Base-by-base conservation (phyloP, 2,888 invertebrate species). In the Apamea epomidion region DNA sequence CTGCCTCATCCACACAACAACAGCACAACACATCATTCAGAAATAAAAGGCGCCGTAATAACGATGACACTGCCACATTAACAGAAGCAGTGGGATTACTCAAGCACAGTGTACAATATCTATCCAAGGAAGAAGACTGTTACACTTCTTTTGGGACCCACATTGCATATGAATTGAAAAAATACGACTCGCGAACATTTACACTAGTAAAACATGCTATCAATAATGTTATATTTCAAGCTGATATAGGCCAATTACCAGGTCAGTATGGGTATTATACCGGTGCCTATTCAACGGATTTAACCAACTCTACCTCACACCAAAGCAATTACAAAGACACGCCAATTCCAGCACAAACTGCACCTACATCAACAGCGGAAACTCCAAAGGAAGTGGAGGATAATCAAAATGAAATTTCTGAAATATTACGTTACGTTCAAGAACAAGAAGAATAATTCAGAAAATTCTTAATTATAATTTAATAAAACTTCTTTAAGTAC, bases 31-130 rank as follows among this genome's bases (percentile, higher is more conserved):
- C 78, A 78, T 80, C 78, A 83, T 80, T 84, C 82, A 81, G 79
- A 78, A 77, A 80, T 74, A 82, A 86, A 81, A 84, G 74, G 78
- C 76, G 76, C 76, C 74, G 76, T 79, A 76, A 74, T 78, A 81
- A 84, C 76, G 81, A 83, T 84, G 86, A 80, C 76, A 81, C 78
- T 83, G 81, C 76, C 76, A 81, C 73, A 76, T 81, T 83, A 81
- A 78, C 80, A 81, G 81, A 84, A 82, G 81, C 86, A 86, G 81
- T 83, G 75, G 74, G 82, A 86, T 83, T 84, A 83, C 84, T 83
- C 84, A 82, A 86, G 82, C 86, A 84, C 82, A 82, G 80, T 84
- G 82, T 83, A 83, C 82, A 83, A 83, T 84, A 83, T 86, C 84
- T 81, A 83, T 81, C 84, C 82, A 82, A 86, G 83, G 80, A 80